Base-by-base conservation (phyloP, 2,888 invertebrate genomes). In the Limnephilus rhombicus region DNA sequence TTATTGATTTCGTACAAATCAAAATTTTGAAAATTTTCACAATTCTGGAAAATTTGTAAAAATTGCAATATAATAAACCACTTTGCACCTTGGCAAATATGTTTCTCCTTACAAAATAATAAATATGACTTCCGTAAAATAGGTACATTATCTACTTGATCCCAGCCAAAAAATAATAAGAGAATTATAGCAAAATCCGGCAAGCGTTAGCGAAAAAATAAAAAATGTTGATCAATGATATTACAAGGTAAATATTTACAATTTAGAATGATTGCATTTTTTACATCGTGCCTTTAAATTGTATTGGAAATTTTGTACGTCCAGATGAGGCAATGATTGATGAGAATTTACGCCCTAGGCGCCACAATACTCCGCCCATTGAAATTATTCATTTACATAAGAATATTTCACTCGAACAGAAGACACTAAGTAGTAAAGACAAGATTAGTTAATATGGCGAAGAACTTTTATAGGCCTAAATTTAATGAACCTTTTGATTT, bases 291-390 rank as follows among this genome's bases (percentile, higher is more conserved):
- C 34, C 86, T 86, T 29, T 29, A 12, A 86, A 86, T 86, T 86
- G 45, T n/a, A 9, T 29, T 86, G 86, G 29, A 5, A 15, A 45
- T n/a, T 86, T 24, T 12, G 31, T 24, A 86, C 1, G 29, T 41
- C 31, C n/a, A n/a, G 68, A 68, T 68, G 80, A 24, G 9, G 11
- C 18, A 80, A 41, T 89, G 88, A 89, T 89, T 89, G 88, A 89
- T 89, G 88, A 80, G 88, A 13, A 24, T n/a, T 80, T 41, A 80
- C 88, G 80, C 88, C 88, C 80, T 37, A 37, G 88, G 88, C 88
- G 88, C 88, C 88, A 80, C 11, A 31, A 34, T 18, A 80, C 68
- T 29, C 88, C 88, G 88, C 88, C 88, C 88, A 29, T 45, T n/a
- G 31, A 53, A 49, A 87, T n/a, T 31, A 68, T 53, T 68, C 53